These are phyloP conservation scores for Latrodectus geometricus DNA, from an alignment of 1,140 invertebrate species.

Conservation along the genomic window DNA sequence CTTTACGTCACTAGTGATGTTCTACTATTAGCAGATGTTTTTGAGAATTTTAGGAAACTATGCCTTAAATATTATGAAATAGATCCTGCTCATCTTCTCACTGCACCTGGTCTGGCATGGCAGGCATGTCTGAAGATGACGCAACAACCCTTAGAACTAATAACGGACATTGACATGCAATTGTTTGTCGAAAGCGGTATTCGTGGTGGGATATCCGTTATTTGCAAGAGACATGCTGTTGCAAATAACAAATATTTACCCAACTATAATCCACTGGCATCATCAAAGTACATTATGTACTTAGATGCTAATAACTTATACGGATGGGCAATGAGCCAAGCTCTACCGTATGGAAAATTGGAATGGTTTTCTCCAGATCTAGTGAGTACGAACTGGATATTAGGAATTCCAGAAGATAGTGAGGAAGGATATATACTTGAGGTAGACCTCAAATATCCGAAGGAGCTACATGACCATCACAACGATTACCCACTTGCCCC, in stretches of 20 bases:
- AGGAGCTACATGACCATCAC: too few species aligned
- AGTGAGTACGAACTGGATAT: conserved; percentile 46
- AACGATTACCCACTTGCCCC: too few species aligned
- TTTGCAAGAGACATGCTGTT: not conserved
- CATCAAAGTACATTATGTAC: too few species aligned
- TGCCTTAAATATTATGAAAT: too few species aligned
- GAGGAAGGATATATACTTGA: too few species aligned
- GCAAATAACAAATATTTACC: conserved; percentile 22
- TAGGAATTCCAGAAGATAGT: too few species aligned
- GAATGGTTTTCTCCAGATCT: conserved; percentile 16
- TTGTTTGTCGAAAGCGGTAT: too few species aligned
- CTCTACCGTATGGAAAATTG: conserved; percentile 55
- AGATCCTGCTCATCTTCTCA: not conserved
- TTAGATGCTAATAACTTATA: conserved; percentile 65
- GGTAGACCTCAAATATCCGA: too few species aligned
- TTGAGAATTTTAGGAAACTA: too few species aligned
- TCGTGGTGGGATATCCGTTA: not conserved
- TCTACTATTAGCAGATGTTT: too few species aligned
- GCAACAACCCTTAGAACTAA: not conserved
- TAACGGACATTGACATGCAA: too few species aligned
- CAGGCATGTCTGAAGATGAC: not conserved
- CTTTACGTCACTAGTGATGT: too few species aligned
- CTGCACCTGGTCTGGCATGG: not conserved
- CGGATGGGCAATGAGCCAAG: conserved; percentile 63
- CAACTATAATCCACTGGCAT: not conserved